A percentile compares a stretch with the other conserved stretches of the same genome.
Conservation (phyloP, 2,113 vertebrate species). For the Pygoscelis adeliae region DNA sequence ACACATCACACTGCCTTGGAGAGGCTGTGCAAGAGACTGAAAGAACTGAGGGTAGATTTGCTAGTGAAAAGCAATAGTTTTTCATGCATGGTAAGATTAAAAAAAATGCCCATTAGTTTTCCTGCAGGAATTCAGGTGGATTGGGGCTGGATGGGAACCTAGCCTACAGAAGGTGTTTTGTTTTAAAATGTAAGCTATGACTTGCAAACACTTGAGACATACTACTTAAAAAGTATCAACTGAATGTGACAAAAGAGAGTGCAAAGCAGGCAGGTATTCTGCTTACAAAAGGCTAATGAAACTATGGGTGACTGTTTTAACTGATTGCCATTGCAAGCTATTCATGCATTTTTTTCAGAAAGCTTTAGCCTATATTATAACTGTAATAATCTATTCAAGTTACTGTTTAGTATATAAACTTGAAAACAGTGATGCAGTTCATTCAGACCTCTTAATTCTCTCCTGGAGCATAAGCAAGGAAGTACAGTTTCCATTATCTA, state of each 20-base stretch:
- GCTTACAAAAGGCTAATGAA: not conserved
- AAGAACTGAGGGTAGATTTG: not conserved
- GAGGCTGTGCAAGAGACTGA: not conserved
- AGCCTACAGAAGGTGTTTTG: not conserved
- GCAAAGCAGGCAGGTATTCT: not conserved
- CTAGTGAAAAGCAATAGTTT: not conserved
- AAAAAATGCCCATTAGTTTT: not conserved
- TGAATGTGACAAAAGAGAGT: not conserved
- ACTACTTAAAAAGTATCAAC: not conserved
- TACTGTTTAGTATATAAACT: not conserved
- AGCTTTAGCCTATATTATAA: not conserved
- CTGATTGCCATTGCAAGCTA: not conserved
- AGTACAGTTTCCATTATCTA: not conserved
- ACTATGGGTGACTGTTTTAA: not conserved
- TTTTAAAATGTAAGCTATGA: not conserved
- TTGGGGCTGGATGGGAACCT: not conserved
- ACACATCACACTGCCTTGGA: not conserved
- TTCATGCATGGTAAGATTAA: not conserved
- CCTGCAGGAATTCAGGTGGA: not conserved
- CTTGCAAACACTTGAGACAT: not conserved
- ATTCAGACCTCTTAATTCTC: not conserved
- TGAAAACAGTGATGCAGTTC: not conserved
- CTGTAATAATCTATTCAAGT: not conserved
- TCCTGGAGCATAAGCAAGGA: not conserved
- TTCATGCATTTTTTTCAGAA: not conserved